Base-by-base conservation (phyloP, 2,888 invertebrate species). In the Branchellion lobata region DNA sequence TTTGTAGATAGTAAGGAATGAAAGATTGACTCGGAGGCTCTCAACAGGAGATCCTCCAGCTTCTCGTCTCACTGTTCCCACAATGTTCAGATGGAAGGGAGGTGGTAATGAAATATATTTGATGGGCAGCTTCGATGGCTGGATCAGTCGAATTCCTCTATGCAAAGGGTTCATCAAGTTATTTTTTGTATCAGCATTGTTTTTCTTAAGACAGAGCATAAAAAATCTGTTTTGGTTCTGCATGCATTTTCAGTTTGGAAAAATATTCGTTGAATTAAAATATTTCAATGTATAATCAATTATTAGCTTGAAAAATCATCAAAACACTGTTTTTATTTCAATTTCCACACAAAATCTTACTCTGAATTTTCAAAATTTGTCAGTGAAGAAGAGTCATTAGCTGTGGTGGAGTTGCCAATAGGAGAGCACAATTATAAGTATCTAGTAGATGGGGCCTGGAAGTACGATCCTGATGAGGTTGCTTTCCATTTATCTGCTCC, bases 381-480 rank as follows among this genome's bases (percentile, higher is more conserved):
- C 84, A 89, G 89, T 79, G 95, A 96, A 88, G 94, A 94, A 1
- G 96, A 99, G 88, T 99, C 99, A 90, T 96, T 96, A 40, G 96
- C 97, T 21, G 99, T 99, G 84, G 82, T 87, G 83, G 95, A 96
- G 88, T 89, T 96, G 81, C 94, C 96, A 0, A 94, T 96, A 89
- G 96, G 96, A 24, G 94, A 95, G 87, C 96, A 97, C 88, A 93
- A 96, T 88, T 97, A 95, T 88, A 96, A 96, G 88, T 87, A 86
- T 83, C 85, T 82, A 80, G 87, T 87, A 11, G 88, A 87, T 82
- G 87, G 88, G 8, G 84, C 85, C 80, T 88, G 87, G 87, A 84
- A 85, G 5, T 84, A 84, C 79, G 85, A 86, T 79, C 82, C 85
- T 1, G 84, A 82, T 73, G 86, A 87, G 85, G 88, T 88, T 3